Conservation (phyloP, 2,888 invertebrate genomes). For the Apodemia zela region DNA sequence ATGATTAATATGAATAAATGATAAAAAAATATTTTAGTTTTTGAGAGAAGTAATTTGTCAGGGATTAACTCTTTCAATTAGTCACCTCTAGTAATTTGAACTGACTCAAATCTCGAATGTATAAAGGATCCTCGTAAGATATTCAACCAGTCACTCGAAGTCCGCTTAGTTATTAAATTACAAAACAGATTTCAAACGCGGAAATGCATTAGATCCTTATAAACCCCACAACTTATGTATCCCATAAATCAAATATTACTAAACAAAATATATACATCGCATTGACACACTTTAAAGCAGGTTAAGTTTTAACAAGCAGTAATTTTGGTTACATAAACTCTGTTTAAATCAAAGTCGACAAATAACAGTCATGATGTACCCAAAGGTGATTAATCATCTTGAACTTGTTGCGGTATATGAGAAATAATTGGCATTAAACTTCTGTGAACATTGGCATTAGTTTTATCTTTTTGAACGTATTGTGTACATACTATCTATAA, state of each 20-base stretch:
- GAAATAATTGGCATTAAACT: neutral
- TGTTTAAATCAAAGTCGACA: slow-evolving; percentile 7
- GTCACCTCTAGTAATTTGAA: no score
- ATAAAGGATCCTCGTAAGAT: no score
- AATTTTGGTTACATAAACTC: slow-evolving; percentile 14
- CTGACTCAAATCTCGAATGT: no score
- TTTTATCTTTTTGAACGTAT: neutral
- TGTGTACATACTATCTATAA: neutral
- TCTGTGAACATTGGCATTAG: neutral
- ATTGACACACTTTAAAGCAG: slow-evolving; percentile 11
- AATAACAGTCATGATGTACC: slow-evolving; percentile 3
- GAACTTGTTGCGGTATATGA: slow-evolving; percentile 11
- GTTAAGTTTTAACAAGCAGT: slow-evolving; percentile 6
- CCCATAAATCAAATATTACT: slow-evolving; percentile 3
- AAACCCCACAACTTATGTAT: neutral
- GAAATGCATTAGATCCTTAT: neutral
- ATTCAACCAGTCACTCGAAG: no score
- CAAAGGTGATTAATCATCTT: neutral
- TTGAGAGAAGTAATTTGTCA: no score
- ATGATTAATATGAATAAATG: no score
- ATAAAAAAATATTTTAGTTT: no score
- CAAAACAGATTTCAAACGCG: no score
- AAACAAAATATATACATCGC: neutral
- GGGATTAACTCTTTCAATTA: no score
- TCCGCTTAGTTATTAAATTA: no score